Percentiles rank a stretch among this genome's conserved stretches.
phyloP scores from a whole-genome alignment of 2,113 vertebrate genomes.

The Brevimyrus niger region DNA sequence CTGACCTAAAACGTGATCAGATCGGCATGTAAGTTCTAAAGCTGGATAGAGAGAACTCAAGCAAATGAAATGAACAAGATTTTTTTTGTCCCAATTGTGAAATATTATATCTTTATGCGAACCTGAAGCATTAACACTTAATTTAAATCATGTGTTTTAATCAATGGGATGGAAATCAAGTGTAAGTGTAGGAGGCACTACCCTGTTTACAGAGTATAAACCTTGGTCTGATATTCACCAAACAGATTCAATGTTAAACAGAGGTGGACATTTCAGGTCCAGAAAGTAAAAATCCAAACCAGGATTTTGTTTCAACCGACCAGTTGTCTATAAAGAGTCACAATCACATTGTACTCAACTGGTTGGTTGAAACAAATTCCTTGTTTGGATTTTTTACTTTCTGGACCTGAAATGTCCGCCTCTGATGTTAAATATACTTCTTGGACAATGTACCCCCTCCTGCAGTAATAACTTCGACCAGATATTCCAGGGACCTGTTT shows the following conservation, averaged over 20 bases:
- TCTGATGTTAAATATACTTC: neutral
- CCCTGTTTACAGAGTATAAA: neutral
- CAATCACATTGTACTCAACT: too few relatives aligned
- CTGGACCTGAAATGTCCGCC: too few relatives aligned
- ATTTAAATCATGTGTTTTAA: neutral
- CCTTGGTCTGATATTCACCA: neutral
- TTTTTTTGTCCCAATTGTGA: neutral
- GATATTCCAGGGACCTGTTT: neutral
- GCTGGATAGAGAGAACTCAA: neutral
- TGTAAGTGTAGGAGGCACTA: neutral
- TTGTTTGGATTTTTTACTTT: too few relatives aligned
- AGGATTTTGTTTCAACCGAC: too few relatives aligned
- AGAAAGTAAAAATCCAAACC: too few relatives aligned
- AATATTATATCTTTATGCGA: neutral
- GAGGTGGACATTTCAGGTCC: too few relatives aligned
- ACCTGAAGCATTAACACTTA: neutral
- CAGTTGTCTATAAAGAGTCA: too few relatives aligned
- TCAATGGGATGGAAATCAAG: neutral
- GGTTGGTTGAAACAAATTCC: too few relatives aligned
- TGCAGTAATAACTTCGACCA: neutral
- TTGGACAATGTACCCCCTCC: neutral
- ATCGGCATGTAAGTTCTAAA: neutral
- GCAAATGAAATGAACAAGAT: neutral
- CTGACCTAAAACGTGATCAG: neutral
- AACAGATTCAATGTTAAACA: neutral